phyloP scores from a whole-genome alignment of 2,797 vertebrate genomes.

The Falco peregrinus region DNA sequence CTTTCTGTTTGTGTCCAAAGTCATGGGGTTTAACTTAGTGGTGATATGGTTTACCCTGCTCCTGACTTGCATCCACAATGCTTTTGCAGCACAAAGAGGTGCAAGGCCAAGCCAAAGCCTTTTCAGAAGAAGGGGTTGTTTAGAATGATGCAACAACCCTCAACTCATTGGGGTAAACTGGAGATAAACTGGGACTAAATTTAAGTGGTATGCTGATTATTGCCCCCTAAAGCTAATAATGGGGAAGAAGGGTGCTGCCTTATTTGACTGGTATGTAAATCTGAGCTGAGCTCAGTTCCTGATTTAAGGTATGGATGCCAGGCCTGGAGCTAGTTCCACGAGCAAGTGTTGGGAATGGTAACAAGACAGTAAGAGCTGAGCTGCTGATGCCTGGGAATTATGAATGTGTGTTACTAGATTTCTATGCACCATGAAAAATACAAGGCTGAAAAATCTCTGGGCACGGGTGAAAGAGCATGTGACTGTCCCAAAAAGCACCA shows the following conservation, averaged over 20 bases:
- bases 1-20: not conserved
- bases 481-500: not conserved
- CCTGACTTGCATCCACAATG: not conserved
- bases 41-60: not conserved
- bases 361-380: not conserved
- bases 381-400: slow-evolving; percentile 33
- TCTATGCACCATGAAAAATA: slow-evolving; percentile 21
- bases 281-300: not conserved
- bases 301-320: not conserved
- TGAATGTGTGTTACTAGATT: slow-evolving; percentile 26
- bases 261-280: not conserved
- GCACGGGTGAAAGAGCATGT: not conserved
- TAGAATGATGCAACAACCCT: not conserved
- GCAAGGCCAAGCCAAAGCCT: not conserved
- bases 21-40: not conserved
- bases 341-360: not conserved
- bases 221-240: not conserved
- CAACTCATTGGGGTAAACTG: not conserved
- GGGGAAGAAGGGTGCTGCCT: not conserved
- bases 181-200: not conserved
- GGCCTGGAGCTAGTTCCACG: not conserved
- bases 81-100: not conserved
- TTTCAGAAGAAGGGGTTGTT: not conserved
- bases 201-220: not conserved
- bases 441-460: not conserved